Percentiles rank a stretch among this genome's conserved stretches.
Conservation (phyloP, 2,113 vertebrate genomes). For the Paratilapia polleni region DNA sequence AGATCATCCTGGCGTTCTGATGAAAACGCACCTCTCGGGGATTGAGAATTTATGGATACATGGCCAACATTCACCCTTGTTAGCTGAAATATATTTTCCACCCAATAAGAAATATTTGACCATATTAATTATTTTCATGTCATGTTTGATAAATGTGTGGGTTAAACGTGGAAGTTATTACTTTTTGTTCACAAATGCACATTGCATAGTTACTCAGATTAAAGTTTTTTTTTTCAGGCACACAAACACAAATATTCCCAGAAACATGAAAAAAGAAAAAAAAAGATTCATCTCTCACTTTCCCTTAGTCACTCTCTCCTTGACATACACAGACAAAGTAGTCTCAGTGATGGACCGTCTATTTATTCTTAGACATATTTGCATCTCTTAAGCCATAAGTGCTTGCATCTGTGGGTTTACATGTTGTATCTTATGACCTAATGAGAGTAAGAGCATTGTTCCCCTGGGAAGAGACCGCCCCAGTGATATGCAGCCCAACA, state of each 20-base stretch:
- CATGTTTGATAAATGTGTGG: neutral
- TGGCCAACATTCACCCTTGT: neutral
- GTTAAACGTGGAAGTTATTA: too few species aligned
- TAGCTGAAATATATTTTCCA: neutral
- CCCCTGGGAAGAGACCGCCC: conserved; percentile 65
- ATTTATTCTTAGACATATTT: conserved; percentile 72
- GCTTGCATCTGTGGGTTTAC: conserved; percentile 75
- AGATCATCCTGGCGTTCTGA: neutral
- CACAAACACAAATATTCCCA: conserved; percentile 24
- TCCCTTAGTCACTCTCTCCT: conserved; percentile 26
- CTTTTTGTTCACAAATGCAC: too few species aligned
- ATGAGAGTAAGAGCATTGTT: conserved; percentile 73
- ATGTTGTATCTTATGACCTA: conserved; percentile 65
- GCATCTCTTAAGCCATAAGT: conserved; percentile 60
- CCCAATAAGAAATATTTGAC: neutral
- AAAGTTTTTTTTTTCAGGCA: too few species aligned
- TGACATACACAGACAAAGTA: conserved; percentile 35
- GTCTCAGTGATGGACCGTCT: conserved; percentile 58
- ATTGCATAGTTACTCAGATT: too few species aligned
- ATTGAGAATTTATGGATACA: neutral
- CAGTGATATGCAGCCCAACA: conserved; percentile 57
- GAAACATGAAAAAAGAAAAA: neutral
- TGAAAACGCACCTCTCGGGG: neutral
- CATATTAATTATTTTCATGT: neutral
- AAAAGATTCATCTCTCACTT: conserved; percentile 23